Conservation (phyloP, 2,113 vertebrate species). For the Sinocyclocheilus grahami region DNA sequence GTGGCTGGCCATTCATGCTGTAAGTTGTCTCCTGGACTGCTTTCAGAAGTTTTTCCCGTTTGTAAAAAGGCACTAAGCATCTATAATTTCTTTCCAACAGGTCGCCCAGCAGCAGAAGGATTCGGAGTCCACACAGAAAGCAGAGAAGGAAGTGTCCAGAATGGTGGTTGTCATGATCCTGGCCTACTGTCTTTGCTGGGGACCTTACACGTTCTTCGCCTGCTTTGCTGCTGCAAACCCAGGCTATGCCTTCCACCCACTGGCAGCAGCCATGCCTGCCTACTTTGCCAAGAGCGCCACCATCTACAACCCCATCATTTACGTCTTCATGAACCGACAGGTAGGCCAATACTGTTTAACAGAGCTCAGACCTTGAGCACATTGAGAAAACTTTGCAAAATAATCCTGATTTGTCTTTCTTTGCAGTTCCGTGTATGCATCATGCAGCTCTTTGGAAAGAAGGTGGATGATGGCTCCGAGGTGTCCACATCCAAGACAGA, state of each 20-base stretch:
- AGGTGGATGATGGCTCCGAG: conserved; percentile 84
- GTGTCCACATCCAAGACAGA: conserved; percentile 85
- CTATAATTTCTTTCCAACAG: conserved; percentile 63
- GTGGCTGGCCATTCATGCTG: conserved; percentile 82
- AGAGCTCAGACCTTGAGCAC: neutral
- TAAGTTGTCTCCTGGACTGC: conserved; percentile 63
- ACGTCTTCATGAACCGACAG: conserved; percentile 92
- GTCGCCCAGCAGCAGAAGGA: conserved; percentile 89
- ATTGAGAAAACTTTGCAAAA: neutral
- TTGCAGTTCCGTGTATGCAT: conserved; percentile 86
- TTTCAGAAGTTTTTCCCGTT: neutral
- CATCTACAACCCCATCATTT: conserved; percentile 89
- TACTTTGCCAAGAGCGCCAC: conserved; percentile 92
- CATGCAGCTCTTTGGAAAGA: conserved; percentile 86
- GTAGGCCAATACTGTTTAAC: conserved; percentile 63
- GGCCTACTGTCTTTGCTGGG: conserved; percentile 83
- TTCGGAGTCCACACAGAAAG: conserved; percentile 90
- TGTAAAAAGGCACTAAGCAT: neutral
- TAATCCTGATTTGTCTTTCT: conserved; percentile 12
- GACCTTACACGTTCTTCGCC: conserved; percentile 83
- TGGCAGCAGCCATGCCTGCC: conserved; percentile 82
- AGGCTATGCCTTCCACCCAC: conserved; percentile 85
- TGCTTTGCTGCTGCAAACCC: conserved; percentile 84
- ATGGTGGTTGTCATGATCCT: conserved; percentile 88
- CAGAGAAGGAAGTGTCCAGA: conserved; percentile 86